A percentile compares a stretch with the other conserved stretches of the same genome.
phyloP scores from a whole-genome alignment of 64 coral and sea anemone genomes.

The Actinia tenebrosa region DNA sequence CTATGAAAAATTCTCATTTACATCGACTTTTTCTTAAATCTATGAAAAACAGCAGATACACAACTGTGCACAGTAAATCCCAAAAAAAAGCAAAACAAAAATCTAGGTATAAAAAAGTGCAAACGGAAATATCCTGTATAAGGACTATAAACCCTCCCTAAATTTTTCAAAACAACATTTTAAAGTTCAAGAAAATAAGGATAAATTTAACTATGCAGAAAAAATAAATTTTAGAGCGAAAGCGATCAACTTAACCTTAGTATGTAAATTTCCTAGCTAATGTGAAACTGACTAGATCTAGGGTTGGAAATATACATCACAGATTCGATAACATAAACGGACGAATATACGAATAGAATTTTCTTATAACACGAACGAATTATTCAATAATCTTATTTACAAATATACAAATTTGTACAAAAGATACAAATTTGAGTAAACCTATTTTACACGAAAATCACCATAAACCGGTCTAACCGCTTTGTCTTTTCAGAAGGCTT shows the following conservation, averaged over 20 bases:
- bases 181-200: not conserved
- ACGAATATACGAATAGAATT: conserved; percentile 30
- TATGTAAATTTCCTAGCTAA: conserved; percentile 6
- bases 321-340: not conserved
- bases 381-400: conserved; percentile 73
- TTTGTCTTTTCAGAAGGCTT: not conserved
- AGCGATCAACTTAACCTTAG: not conserved
- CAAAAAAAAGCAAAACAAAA: not conserved
- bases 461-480: conserved; percentile 1
- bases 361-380: conserved; percentile 32
- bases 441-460: conserved; percentile 51
- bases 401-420: conserved; percentile 99
- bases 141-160: not conserved
- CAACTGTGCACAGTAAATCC: not conserved
- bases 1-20: not conserved
- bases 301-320: conserved; percentile 14
- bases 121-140: not conserved
- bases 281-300: not conserved
- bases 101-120: not conserved
- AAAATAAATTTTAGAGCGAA: not conserved
- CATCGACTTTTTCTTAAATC: not conserved
- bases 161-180: not conserved
- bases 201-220: not conserved
- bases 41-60: not conserved
- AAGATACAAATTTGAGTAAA: conserved; percentile 82